Evolutionary conservation across 2,797 vertebrate species (phyloP).

Genomic region (Pangasius larnaudii): DNA sequence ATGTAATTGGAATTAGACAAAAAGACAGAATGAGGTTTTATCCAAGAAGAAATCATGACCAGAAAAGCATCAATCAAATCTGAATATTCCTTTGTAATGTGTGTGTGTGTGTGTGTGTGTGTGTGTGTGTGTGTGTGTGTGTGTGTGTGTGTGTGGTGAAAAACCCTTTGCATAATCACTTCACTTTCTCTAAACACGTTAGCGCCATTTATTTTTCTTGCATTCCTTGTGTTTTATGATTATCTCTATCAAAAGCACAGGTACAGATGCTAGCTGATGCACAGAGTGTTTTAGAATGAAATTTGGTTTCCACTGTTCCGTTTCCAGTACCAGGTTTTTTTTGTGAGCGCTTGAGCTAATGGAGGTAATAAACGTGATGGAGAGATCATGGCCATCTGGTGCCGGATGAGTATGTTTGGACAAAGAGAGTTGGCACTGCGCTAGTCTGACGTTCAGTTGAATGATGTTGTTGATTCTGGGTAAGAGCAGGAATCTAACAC

Average conservation of each 20-base stretch:
- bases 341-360: conserved; percentile 34
- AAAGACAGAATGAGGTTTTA: neutral
- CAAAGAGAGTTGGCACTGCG: neutral
- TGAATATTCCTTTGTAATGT: neutral
- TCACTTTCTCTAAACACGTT: neutral
- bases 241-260: neutral
- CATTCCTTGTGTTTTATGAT: neutral
- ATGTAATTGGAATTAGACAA: neutral
- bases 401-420: conserved; percentile 26
- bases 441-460: conserved; percentile 5
- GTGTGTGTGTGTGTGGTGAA: neutral
- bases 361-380: conserved; percentile 53
- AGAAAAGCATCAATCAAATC: neutral
- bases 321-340: conserved; percentile 14
- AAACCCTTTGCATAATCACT: neutral
- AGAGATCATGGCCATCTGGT: conserved; percentile 55
- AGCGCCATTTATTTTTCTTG: neutral
- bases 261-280: neutral
- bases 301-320: conserved; percentile 15
- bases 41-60: neutral
- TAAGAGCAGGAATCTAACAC: neutral
- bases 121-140: neutral
- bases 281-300: neutral
- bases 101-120: neutral
- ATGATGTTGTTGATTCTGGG: conserved; percentile 10